Base-by-base conservation (phyloP, 2,113 vertebrate genomes). In the Fulmarus glacialis region DNA sequence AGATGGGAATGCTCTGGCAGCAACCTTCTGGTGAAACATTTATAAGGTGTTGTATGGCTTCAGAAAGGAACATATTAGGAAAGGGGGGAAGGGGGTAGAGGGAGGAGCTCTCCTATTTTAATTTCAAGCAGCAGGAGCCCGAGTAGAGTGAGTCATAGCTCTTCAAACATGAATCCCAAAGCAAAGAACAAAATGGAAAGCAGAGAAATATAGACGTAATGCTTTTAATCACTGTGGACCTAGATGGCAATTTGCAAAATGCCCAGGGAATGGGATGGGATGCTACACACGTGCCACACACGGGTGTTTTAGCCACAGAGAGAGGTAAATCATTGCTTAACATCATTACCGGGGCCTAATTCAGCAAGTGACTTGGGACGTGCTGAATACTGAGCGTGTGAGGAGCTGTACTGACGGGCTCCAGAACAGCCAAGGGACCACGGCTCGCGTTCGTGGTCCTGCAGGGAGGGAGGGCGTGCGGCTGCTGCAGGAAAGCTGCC, bases 21-120 rank as follows among this genome's bases (percentile, higher is more conserved):
- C 29, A 92, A 73, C 67, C 71, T 92, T 42, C 86, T 87, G 84
- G 45, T 93, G 93, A 97, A 98, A 98, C 85, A 97, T 98, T 98
- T 96, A 95, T 91, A 96, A 89, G 89, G 86, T 92, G 87, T 7
- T 85, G 77, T 55, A 58, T 27, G 83, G 87, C 87, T 96, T 97
- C 92, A 93, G 68, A 96, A 98, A 94, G 91, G 83, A 83, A 64
- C 15, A 7, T 60, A 89, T 70, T 68, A 94, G 53, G 88, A 86
- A 87, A 93, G 52, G 66, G 8, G 18, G 20, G 73, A 70, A 85
- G 59, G 75, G 85, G 73, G 38, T 62, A 87, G 78, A 90, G 75
- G 60, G 26, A 84, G 53, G 55, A 91, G 79, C 70, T 94, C 95
- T 97, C 70, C 63, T 89, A 90, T 92, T 96, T 87, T 92, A 68